Evolutionary conservation across 2,797 vertebrate genomes (phyloP).

Genomic region (Myripristis murdjan): DNA sequence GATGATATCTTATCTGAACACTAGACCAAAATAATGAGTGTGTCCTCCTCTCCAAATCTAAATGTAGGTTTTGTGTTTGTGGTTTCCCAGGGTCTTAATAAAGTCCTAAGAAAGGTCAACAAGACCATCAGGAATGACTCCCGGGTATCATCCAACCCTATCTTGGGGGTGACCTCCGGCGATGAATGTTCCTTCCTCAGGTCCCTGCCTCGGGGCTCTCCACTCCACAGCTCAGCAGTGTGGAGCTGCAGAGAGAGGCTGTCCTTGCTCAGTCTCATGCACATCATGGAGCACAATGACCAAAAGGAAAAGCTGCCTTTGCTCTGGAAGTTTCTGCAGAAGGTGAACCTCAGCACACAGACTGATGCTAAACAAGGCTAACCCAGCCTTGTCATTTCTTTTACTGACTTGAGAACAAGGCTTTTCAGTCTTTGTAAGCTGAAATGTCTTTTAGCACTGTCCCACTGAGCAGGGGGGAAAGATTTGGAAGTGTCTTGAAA

Average conservation of each 20-base stretch:
- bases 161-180: slow-evolving; percentile 86
- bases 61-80: slow-evolving; percentile 4
- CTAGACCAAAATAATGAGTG: too few relatives aligned
- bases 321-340: slow-evolving; percentile 91
- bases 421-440: too few relatives aligned
- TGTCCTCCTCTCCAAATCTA: too few relatives aligned
- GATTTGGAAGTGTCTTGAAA: too few relatives aligned
- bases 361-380: too few relatives aligned
- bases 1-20: too few relatives aligned
- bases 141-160: slow-evolving; percentile 85
- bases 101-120: slow-evolving; percentile 78
- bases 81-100: slow-evolving; percentile 79
- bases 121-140: slow-evolving; percentile 84
- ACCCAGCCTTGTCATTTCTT: too few relatives aligned
- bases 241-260: slow-evolving; percentile 89
- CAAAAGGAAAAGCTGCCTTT: slow-evolving; percentile 85
- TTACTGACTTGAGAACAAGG: too few relatives aligned
- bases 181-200: slow-evolving; percentile 85
- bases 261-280: slow-evolving; percentile 84
- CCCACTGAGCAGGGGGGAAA: too few relatives aligned
- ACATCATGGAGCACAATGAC: slow-evolving; percentile 86
- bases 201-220: slow-evolving; percentile 77
- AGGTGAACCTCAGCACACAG: slow-evolving; percentile 70
- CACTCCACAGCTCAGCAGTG: slow-evolving; percentile 86
- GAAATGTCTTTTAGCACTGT: too few relatives aligned